A percentile compares a stretch with the other conserved stretches of the same genome.
Conservation (phyloP, 2,113 vertebrate species). For the Sakesphorus luctuosus region DNA sequence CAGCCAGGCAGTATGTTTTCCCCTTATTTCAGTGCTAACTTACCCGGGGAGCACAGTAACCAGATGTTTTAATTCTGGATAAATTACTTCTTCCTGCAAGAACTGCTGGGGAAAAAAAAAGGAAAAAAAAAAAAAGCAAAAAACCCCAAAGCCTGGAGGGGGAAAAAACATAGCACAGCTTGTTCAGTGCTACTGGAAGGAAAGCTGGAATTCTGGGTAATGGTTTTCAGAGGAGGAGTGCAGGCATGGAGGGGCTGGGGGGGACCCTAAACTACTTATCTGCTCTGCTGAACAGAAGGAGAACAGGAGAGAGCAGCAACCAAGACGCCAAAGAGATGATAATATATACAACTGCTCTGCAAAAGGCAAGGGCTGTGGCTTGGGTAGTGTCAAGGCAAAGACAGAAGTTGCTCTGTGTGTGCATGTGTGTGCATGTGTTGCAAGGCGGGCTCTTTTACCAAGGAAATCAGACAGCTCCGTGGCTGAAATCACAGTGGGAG, state of each 20-base stretch:
- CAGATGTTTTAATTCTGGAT: conserved; percentile 56
- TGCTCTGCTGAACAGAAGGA: conserved; percentile 6
- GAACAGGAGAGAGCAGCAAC: neutral
- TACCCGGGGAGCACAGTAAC: neutral
- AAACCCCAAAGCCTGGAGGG: conserved; percentile 25
- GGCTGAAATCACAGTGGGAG: neutral
- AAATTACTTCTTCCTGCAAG: conserved; percentile 50
- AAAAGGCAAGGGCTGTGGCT: neutral
- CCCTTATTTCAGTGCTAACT: neutral
- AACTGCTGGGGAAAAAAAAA: neutral
- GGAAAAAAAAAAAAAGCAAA: neutral
- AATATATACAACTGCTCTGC: neutral
- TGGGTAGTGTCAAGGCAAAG: neutral
- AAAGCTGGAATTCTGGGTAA: conserved; percentile 22
- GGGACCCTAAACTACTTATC: neutral
- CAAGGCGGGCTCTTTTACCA: neutral
- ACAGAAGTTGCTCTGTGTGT: neutral
- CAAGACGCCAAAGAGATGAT: neutral
- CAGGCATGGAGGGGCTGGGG: neutral
- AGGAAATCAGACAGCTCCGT: neutral
- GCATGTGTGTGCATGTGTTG: neutral
- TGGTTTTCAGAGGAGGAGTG: conserved; percentile 3
- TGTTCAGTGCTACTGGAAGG: conserved; percentile 27
- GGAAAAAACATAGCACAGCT: conserved; percentile 15
- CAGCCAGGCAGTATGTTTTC: neutral